These are phyloP conservation scores for Trogon melanurus DNA, from an alignment of 2,113 vertebrate genomes.

Conservation along the genomic window DNA sequence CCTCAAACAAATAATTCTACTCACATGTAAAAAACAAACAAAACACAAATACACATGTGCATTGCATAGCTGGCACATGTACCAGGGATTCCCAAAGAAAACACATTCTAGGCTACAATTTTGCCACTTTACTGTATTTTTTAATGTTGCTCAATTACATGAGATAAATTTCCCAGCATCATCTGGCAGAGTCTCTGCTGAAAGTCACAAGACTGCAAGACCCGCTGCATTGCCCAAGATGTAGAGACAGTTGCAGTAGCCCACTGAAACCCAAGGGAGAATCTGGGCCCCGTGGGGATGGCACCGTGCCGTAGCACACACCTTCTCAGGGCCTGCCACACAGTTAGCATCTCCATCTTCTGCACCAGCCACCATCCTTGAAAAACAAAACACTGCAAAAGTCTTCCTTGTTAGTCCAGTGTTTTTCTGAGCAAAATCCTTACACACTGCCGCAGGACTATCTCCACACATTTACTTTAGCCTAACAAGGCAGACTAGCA, in stretches of 20 bases:
- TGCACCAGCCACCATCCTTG: neutral
- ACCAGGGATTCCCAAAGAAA: neutral
- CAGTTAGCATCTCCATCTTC: neutral
- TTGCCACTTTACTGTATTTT: neutral
- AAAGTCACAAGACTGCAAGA: neutral
- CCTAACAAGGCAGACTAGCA: neutral
- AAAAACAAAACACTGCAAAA: neutral
- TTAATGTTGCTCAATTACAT: neutral
- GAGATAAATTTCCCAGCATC: neutral
- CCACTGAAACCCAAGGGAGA: neutral
- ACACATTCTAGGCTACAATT: neutral
- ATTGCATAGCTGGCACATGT: fast-evolving
- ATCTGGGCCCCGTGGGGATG: fast-evolving
- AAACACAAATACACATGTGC: neutral
- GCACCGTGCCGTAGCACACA: neutral
- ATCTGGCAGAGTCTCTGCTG: neutral
- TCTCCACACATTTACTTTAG: neutral
- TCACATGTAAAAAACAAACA: neutral
- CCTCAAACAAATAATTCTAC: neutral
- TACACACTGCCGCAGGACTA: neutral
- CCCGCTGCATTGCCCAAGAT: neutral
- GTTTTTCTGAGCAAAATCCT: neutral
- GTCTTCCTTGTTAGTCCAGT: neutral
- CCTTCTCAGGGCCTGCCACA: neutral
- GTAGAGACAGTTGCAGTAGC: neutral